Evolutionary conservation across 2,113 vertebrate genomes (phyloP).

Genomic region (Egretta garzetta): DNA sequence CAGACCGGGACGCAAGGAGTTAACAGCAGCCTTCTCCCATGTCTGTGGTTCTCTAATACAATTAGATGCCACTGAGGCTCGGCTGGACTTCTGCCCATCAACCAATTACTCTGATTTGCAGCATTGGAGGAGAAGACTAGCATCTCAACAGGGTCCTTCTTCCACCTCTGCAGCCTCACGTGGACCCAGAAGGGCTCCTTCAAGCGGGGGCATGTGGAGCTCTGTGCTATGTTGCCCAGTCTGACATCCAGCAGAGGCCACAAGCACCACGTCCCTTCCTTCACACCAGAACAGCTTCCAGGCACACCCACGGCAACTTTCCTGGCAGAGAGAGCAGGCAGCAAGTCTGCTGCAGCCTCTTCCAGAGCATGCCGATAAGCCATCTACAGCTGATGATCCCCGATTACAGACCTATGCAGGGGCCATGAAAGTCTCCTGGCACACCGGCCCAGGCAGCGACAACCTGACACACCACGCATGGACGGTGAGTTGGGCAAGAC

Average conservation of each 20-base stretch:
- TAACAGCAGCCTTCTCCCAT: not conserved
- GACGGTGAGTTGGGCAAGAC: not conserved
- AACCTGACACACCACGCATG: fast-evolving
- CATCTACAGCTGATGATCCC: not conserved
- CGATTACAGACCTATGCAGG: not conserved
- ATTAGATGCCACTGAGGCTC: conserved; percentile 24
- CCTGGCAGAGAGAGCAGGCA: not conserved
- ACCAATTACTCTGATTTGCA: not conserved
- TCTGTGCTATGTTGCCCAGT: not conserved
- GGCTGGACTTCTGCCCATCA: conserved; percentile 8
- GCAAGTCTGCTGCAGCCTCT: not conserved
- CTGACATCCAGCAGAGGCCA: not conserved
- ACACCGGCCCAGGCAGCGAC: not conserved
- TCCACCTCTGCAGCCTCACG: not conserved
- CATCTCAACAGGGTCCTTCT: not conserved
- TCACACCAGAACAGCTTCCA: not conserved
- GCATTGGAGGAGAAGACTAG: not conserved
- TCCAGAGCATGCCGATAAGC: not conserved
- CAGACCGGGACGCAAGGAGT: not conserved
- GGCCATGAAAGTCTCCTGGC: not conserved
- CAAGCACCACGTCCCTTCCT: not conserved
- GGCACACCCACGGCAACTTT: not conserved
- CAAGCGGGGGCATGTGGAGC: not conserved
- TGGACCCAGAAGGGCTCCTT: not conserved
- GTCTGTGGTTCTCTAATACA: conserved; percentile 32